These are phyloP conservation scores for Morone saxatilis DNA, from an alignment of 2,113 vertebrate genomes.

Conservation along the genomic window DNA sequence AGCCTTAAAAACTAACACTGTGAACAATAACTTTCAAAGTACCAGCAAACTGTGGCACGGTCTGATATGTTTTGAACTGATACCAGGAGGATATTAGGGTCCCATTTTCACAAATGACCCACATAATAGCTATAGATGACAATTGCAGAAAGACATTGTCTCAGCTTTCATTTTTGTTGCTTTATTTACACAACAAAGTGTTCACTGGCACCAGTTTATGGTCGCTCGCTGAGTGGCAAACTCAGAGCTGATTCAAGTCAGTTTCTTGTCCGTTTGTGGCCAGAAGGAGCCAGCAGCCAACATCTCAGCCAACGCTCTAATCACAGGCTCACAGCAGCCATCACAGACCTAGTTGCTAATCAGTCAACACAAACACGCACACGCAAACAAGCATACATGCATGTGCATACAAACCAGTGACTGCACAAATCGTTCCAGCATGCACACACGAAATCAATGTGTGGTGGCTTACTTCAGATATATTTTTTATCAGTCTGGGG, in stretches of 20 bases:
- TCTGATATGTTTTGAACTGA: slow-evolving; percentile 10
- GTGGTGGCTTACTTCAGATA: neutral
- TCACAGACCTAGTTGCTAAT: slow-evolving; percentile 54
- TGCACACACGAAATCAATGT: neutral
- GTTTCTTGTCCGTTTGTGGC: slow-evolving; percentile 38
- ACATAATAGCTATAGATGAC: slow-evolving; percentile 1
- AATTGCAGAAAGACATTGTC: neutral
- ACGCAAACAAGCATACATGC: slow-evolving; percentile 16
- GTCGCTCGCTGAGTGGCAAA: slow-evolving; percentile 16
- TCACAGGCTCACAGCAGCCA: slow-evolving; percentile 62
- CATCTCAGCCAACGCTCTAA: slow-evolving; percentile 48
- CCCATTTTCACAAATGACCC: slow-evolving; percentile 10
- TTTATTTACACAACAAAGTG: slow-evolving; percentile 49
- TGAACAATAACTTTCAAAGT: neutral
- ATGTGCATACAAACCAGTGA: slow-evolving; percentile 14
- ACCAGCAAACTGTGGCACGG: neutral
- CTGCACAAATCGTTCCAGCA: neutral
- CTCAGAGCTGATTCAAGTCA: slow-evolving; percentile 29
- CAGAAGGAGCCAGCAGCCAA: slow-evolving; percentile 51
- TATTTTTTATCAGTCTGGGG: neutral
- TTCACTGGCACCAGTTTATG: neutral
- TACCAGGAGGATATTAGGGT: neutral
- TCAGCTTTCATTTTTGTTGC: slow-evolving; percentile 10
- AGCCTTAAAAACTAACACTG: neutral
- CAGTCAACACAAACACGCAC: slow-evolving; percentile 39